Percentiles rank a stretch among this genome's conserved stretches.
These are phyloP conservation scores for Ascidia mentula DNA, from an alignment of 23 tunicate species.

Conservation along the genomic window DNA sequence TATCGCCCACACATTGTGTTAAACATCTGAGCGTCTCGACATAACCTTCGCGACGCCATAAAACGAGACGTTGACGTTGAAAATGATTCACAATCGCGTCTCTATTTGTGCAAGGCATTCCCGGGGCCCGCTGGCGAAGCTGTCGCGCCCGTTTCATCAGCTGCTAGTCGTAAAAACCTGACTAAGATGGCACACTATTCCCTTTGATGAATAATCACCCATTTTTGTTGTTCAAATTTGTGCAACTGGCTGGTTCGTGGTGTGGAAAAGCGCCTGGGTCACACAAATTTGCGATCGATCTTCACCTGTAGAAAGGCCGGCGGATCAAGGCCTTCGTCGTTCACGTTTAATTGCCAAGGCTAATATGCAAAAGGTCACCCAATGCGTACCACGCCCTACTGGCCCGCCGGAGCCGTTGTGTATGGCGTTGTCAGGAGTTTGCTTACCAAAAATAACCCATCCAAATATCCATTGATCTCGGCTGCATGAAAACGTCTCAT, in stretches of 20 bases:
- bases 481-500: not conserved
- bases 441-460: no score
- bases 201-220: conserved; percentile 5
- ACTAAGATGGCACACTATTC: not conserved
- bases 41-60: no score
- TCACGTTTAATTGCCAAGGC: conserved; percentile 5
- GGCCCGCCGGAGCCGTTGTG: not conserved
- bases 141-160: not conserved
- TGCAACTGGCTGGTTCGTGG: not conserved
- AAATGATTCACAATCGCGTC: not conserved
- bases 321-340: not conserved
- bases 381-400: not conserved
- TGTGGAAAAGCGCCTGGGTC: not conserved
- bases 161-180: not conserved
- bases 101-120: not conserved
- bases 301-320: not conserved
- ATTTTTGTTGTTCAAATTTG: not conserved
- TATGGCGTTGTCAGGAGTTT: not conserved
- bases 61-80: conserved; percentile 4
- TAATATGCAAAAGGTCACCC: not conserved
- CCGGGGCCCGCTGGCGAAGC: not conserved
- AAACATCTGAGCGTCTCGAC: no score
- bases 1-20: no score
- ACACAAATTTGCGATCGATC: not conserved
- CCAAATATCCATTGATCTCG: not conserved